Evolutionary conservation across 2,888 invertebrate species (phyloP).

Genomic region (Mongoloraphidia duomilia): DNA sequence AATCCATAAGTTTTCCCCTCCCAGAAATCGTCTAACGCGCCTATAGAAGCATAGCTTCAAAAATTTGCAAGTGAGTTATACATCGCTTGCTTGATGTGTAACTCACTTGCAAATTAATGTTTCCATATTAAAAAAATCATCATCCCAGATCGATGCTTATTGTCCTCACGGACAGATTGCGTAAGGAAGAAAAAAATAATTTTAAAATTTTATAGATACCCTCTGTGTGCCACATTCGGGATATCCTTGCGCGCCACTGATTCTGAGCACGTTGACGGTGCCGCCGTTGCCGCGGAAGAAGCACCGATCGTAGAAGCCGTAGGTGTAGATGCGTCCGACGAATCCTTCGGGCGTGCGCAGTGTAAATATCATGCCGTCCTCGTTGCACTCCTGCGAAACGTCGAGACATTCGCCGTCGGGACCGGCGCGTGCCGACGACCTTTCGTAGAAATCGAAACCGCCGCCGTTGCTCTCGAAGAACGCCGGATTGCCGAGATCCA

Average conservation of each 20-base stretch:
- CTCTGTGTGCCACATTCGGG: slow-evolving; percentile 85
- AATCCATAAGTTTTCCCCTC: too few species aligned
- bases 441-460: slow-evolving; percentile 75
- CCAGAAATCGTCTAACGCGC: too few species aligned
- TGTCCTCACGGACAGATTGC: background rate
- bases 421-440: slow-evolving; percentile 54
- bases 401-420: slow-evolving; percentile 68
- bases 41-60: too few species aligned
- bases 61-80: too few species aligned
- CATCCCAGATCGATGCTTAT: background rate
- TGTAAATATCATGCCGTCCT: slow-evolving; percentile 90
- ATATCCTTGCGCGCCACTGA: slow-evolving; percentile 83
- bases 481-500: slow-evolving; percentile 72
- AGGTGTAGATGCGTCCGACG: slow-evolving; percentile 79
- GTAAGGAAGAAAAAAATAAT: background rate
- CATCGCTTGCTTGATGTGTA: too few species aligned
- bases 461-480: slow-evolving; percentile 69
- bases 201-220: slow-evolving; percentile 34
- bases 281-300: slow-evolving; percentile 87
- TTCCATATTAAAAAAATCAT: too few species aligned
- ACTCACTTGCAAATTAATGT: too few species aligned
- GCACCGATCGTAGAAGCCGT: slow-evolving; percentile 80
- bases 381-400: slow-evolving; percentile 81
- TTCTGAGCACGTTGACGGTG: slow-evolving; percentile 64
- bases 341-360: slow-evolving; percentile 78